phyloP scores from a whole-genome alignment of 2,888 invertebrate genomes.

The Melangyna quadrimaculata region DNA sequence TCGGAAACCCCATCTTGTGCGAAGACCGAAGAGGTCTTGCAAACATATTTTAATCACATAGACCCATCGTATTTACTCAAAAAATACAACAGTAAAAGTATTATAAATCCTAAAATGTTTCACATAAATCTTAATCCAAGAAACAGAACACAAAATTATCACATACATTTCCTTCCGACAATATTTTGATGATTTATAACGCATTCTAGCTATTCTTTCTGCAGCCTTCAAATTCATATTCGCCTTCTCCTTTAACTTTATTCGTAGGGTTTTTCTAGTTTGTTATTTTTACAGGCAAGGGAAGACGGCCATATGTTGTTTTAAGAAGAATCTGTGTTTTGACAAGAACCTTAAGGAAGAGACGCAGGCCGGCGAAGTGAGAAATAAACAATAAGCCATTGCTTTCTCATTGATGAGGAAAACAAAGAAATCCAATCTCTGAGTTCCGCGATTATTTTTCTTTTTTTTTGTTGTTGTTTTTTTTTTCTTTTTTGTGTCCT shows the following conservation, averaged over 20 bases:
- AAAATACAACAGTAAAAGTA: slow-evolving; percentile 23
- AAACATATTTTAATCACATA: slow-evolving; percentile 65
- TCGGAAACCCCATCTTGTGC: background rate
- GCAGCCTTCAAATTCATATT: slow-evolving; percentile 22
- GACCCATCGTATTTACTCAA: slow-evolving; percentile 52
- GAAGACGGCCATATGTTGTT: slow-evolving; percentile 61
- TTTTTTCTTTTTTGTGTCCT: slow-evolving; percentile 27
- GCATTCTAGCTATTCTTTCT: slow-evolving; percentile 67
- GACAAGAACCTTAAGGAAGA: slow-evolving; percentile 40
- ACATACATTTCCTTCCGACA: slow-evolving; percentile 64
- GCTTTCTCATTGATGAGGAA: slow-evolving; percentile 48
- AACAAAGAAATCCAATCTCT: slow-evolving; percentile 57
- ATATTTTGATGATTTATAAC: slow-evolving; percentile 70
- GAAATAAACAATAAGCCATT: slow-evolving; percentile 17
- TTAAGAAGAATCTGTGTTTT: slow-evolving; percentile 56
- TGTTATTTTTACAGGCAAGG: background rate
- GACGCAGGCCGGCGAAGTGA: background rate
- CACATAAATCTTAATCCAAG: slow-evolving; percentile 68
- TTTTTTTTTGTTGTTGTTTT: background rate
- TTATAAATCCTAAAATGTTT: slow-evolving; percentile 64
- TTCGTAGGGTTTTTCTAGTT: background rate
- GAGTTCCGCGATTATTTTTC: slow-evolving; percentile 42
- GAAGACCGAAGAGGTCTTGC: background rate
- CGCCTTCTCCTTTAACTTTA: slow-evolving; percentile 4
- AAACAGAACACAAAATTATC: slow-evolving; percentile 66